Base-by-base conservation (phyloP, 2,113 vertebrate genomes). In the Corapipo altera region DNA sequence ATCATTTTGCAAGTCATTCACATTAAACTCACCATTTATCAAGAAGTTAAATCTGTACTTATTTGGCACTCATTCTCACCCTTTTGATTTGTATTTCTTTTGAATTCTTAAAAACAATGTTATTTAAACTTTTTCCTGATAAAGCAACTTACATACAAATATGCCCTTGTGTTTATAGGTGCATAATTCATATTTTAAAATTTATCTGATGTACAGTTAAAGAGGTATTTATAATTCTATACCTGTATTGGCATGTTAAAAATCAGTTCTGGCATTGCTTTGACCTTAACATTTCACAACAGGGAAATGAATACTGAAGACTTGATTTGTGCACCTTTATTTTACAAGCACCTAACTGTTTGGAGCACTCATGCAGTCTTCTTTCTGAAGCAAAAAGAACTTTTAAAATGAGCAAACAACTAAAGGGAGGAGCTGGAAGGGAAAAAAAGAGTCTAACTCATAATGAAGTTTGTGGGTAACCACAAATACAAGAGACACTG, bases 121-220 rank as follows among this genome's bases (percentile, higher is more conserved):
- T 82, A 41, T 52, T 73, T 57, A 86, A 80, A 41, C 3, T 76
- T 69, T 17, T 88, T 12, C 43, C 71, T 61, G 49, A 54, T 66
- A 39, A 89, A 76, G 9, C 6, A 65, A 48, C 6, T 51, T 64
- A 10, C 11, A 32, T 24, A 17, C 7, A 64, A 55, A 46, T n/a
- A 28, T 1, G 2, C 20, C 12, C 6, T 3, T n/a, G 9, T 4
- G 0, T 9, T 33, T 30, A 24, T 58, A 18, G 21, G 10, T 37
- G 14, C 23, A 86, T 33, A 83, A 72, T 41, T 8, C 15, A 7
- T 51, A 79, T 43, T 58, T 54, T 19, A 85, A 93, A 95, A 48
- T 7, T 39, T 81, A 70, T n/a, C 44, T 75, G 12, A 55, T 43
- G 48, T 11, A 12, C 6, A 35, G 48, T 66, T 85, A 43, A 78